phyloP scores from a whole-genome alignment of 1,140 invertebrate species.

The Hirudo medicinalis region DNA sequence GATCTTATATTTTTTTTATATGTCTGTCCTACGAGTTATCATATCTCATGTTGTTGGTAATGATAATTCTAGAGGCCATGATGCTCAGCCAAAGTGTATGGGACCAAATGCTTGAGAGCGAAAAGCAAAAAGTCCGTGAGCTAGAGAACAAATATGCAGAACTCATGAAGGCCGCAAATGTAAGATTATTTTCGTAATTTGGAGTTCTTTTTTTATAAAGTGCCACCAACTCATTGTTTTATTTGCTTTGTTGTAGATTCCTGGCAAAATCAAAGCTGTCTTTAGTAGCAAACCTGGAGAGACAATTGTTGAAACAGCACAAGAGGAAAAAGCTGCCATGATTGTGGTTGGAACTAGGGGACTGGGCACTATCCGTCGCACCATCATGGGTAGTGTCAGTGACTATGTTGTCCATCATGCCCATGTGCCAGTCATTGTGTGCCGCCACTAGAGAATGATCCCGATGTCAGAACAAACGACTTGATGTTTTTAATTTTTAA shows the following conservation, averaged over 20 bases:
- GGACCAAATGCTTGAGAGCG: conserved; percentile 21
- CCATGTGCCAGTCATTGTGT: conserved; percentile 8
- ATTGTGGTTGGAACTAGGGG: conserved; percentile 17
- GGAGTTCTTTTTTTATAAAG: background rate
- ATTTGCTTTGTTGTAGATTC: background rate
- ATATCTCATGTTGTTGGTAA: background rate
- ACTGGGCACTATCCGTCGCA: conserved; percentile 14
- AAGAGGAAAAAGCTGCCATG: conserved; percentile 16
- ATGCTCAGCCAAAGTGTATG: conserved; percentile 19
- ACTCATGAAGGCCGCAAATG: conserved; percentile 13
- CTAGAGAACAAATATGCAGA: conserved; percentile 22
- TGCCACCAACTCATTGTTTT: background rate
- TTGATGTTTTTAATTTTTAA: background rate
- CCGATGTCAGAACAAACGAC: background rate
- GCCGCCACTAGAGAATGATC: background rate
- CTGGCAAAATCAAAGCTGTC: conserved; percentile 17
- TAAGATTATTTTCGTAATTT: background rate
- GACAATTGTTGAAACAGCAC: conserved; percentile 12
- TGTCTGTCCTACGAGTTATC: no score
- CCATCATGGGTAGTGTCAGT: conserved; percentile 19
- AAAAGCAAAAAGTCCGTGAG: conserved; percentile 22
- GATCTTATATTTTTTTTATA: no score
- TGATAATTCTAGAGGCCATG: conserved; percentile 19
- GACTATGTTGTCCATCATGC: conserved; percentile 17
- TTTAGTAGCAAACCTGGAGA: conserved; percentile 14